Evolutionary conservation across 1,140 invertebrate genomes (phyloP).

Genomic region (Probaryconus sp.): DNA sequence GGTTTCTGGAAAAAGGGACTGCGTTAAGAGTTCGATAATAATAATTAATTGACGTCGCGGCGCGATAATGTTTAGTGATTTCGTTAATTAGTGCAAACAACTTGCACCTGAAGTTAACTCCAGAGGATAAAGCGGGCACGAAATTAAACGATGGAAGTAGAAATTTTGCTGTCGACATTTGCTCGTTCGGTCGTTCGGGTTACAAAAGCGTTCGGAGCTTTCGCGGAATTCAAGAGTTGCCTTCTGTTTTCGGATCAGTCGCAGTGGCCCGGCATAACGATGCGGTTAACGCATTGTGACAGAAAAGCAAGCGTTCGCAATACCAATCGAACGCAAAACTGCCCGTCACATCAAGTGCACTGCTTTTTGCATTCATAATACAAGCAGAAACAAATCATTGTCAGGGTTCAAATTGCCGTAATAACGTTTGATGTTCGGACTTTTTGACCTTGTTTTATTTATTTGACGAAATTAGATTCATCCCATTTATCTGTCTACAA

Average conservation of each 20-base stretch:
- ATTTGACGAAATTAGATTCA: too few relatives aligned
- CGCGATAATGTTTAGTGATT: conserved; percentile 6
- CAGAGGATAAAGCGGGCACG: conserved; percentile 45
- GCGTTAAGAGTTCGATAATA: too few relatives aligned
- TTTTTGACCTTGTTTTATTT: too few relatives aligned
- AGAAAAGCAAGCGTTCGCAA: neutral
- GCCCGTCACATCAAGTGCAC: neutral
- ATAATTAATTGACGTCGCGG: neutral
- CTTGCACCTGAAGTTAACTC: neutral
- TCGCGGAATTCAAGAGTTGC: conserved; percentile 2
- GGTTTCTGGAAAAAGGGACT: too few relatives aligned
- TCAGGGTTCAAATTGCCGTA: too few relatives aligned
- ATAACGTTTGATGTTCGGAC: too few relatives aligned
- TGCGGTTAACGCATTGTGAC: conserved; percentile 41
- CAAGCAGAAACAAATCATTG: neutral
- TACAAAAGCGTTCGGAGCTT: conserved; percentile 8
- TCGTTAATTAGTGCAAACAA: conserved; percentile 8
- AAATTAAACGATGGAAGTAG: conserved; percentile 36
- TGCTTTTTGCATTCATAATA: neutral
- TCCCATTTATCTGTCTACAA: too few relatives aligned
- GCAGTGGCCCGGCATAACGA: conserved; percentile 47
- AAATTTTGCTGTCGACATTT: conserved; percentile 26
- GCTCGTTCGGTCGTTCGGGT: neutral
- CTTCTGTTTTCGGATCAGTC: conserved; percentile 11
- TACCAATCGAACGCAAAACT: neutral